These are phyloP conservation scores for Drosophila nr. medialis DNA, from an alignment of 2,888 invertebrate genomes.

Conservation along the genomic window DNA sequence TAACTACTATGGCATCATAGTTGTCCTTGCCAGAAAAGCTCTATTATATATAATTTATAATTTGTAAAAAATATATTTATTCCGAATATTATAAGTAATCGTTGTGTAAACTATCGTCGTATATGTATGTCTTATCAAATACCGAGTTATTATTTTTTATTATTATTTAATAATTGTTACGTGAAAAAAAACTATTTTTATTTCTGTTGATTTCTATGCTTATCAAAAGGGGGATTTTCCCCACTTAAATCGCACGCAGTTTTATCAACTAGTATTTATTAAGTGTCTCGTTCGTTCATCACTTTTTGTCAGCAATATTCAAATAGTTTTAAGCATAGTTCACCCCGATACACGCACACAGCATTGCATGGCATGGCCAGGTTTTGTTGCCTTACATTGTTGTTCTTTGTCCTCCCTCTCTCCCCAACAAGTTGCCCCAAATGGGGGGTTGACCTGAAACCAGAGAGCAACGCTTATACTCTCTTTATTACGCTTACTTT, in stretches of 20 bases:
- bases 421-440: constrained; percentile 4
- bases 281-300: constrained; percentile 13
- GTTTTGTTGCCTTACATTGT: constrained; percentile 14
- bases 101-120: not conserved
- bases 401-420: not conserved
- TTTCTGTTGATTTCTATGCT: constrained; percentile 1
- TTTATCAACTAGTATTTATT: not conserved
- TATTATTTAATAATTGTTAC: not conserved
- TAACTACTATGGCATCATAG: no score
- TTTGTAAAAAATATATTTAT: not conserved
- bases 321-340: constrained; percentile 19
- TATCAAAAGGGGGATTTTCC: not conserved
- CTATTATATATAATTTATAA: not conserved
- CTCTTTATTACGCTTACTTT: not conserved
- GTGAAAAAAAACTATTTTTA: not conserved
- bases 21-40: not conserved
- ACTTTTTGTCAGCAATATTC: constrained; percentile 5
- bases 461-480: constrained; percentile 33
- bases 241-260: not conserved
- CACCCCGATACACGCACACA: constrained; percentile 6
- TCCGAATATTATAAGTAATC: not conserved
- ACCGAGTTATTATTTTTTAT: not conserved
- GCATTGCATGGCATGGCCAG: constrained; percentile 49
- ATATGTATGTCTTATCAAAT: not conserved
- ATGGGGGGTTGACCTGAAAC: constrained; percentile 24